Evolutionary conservation across 2,113 vertebrate genomes (phyloP).

Genomic region (Clinocottus analis): DNA sequence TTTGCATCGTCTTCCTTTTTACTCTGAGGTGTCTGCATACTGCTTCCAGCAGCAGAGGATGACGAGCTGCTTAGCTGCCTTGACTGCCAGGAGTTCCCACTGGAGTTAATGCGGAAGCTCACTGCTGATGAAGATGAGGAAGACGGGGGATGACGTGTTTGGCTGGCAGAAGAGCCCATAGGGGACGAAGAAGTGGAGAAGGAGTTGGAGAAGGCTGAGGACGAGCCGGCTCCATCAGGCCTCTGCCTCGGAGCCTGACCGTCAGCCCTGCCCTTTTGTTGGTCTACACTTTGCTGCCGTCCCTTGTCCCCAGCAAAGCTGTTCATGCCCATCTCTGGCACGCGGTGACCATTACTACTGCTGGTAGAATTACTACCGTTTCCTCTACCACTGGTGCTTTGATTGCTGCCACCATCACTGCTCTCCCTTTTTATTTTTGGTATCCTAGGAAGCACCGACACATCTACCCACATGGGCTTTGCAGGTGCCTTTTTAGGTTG

Average conservation of each 20-base stretch:
- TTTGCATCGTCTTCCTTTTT: constrained; percentile 83
- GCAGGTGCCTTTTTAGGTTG: constrained; percentile 69
- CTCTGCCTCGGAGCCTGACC: constrained; percentile 74
- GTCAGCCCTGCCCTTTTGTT: constrained; percentile 66
- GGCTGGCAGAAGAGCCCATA: constrained; percentile 44
- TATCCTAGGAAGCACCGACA: constrained; percentile 92
- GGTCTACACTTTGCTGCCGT: constrained; percentile 77
- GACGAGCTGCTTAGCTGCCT: constrained; percentile 80
- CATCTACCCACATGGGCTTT: constrained; percentile 85
- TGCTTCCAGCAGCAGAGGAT: constrained; percentile 64
- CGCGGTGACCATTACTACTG: constrained; percentile 57
- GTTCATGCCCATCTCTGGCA: constrained; percentile 85
- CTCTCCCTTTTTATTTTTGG: constrained; percentile 91
- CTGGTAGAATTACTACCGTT: constrained; percentile 11
- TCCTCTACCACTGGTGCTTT: constrained; percentile 27
- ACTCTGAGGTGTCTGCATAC: constrained; percentile 73
- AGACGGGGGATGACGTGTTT: constrained; percentile 47
- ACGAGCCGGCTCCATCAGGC: constrained; percentile 44
- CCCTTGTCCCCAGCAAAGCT: constrained; percentile 88
- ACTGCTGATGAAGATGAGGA: constrained; percentile 81
- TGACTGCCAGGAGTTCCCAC: constrained; percentile 87
- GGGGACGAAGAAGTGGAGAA: constrained; percentile 58
- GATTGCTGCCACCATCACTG: constrained; percentile 40
- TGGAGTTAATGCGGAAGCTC: constrained; percentile 93
- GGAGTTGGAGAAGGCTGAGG: constrained; percentile 73